These are phyloP conservation scores for Vulpes lagopus DNA, from an alignment of 2,113 vertebrate species.

Conservation along the genomic window DNA sequence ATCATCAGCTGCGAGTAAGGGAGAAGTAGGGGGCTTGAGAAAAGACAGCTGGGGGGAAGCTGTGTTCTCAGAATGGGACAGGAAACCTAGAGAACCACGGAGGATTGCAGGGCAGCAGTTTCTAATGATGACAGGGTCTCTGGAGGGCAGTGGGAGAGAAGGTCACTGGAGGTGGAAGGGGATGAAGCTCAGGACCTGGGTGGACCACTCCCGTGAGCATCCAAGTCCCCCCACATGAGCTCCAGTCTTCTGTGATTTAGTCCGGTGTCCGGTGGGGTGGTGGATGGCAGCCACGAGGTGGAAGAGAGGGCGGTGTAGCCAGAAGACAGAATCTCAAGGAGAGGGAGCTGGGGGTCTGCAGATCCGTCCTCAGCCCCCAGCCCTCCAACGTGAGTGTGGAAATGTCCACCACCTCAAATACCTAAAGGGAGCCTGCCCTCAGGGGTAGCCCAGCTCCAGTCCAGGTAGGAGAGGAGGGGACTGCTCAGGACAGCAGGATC, in stretches of 20 bases:
- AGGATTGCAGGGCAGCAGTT: background rate
- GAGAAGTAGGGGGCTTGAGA: background rate
- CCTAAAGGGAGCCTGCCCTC: fast-evolving
- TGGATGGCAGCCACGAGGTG: background rate
- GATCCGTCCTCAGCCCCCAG: fast-evolving
- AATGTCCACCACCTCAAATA: background rate
- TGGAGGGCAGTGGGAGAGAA: background rate
- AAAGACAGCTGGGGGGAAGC: background rate
- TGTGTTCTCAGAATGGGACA: background rate
- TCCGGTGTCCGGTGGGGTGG: background rate
- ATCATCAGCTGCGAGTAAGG: background rate
- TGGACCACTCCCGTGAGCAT: background rate
- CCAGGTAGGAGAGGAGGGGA: background rate
- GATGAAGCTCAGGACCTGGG: background rate
- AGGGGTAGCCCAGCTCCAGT: background rate
- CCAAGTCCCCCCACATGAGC: background rate
- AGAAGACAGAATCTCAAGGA: background rate
- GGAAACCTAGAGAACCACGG: background rate
- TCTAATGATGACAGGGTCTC: background rate
- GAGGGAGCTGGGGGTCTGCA: too few species aligned
- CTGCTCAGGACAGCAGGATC: background rate
- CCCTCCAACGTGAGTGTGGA: fast-evolving
- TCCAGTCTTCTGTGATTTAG: background rate
- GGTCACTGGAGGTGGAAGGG: too few species aligned
- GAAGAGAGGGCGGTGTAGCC: background rate